Base-by-base conservation (phyloP, 2,113 vertebrate species). In the Seriola rivoliana region DNA sequence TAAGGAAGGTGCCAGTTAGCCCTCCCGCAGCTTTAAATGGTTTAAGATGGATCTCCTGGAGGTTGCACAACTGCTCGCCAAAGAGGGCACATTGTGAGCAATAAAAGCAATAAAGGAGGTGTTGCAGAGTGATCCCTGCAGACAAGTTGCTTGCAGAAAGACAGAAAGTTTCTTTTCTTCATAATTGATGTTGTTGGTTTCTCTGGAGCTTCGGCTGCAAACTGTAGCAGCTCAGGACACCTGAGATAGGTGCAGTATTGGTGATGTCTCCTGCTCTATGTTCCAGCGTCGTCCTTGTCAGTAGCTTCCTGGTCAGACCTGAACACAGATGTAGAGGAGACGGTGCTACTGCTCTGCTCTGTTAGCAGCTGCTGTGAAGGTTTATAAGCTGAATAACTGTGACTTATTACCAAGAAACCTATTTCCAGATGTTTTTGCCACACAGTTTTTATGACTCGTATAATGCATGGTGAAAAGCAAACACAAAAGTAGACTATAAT, bases 21-120 rank as follows among this genome's bases (percentile, higher is more conserved):
- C 78, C 76, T 63, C 86, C 84, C 78, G 71, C 79, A 74, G 91
- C 23, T 92, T 85, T 82, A 90, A 90, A 82, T 75, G 71, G 54
- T 92, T 93, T 79, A 86, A 66, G 65, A 81, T 85, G 75, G 72
- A 77, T 85, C 83, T 85, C 75, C 84, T 66, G 71, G 63, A 68
- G 84, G 86, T 85, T 81, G 60, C 80, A 82, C 70, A 81, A 74
- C 67, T 23, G 2, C 52, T 60, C 12, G 12, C 60, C 65, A 79
- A 80, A 67, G 71, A 67, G 66, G 62, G 50, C 64, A 78, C 74
- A 32, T 59, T 63, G 59, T 65, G 71, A 82, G 79, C 73, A 73
- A 71, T 59, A 59, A 78, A 78, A 81, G 34, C 36, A 78, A 78
- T 75, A 69, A 82, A 77, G 19, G 23, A 75, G 60, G 62, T 62